Base-by-base conservation (phyloP, 1,140 invertebrate genomes). In the Eriocheir sinensis region DNA sequence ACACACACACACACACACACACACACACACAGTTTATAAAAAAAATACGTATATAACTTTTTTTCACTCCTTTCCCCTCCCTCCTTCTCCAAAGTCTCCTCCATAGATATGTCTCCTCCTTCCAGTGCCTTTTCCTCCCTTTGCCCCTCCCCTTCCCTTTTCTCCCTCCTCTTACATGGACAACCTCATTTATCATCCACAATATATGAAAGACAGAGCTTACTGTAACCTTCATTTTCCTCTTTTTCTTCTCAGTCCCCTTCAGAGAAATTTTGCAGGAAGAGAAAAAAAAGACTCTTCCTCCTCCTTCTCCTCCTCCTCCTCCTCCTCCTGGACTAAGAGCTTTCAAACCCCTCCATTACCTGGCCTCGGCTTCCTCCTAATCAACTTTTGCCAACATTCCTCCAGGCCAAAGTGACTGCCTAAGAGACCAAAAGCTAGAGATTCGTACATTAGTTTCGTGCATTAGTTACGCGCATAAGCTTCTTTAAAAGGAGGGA, bases 371-470 rank as follows among this genome's bases (percentile, higher is more conserved):
- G 60, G 60, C n/a, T 72, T 72, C 60, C 60, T 72, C 60, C 60
- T 72, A 72, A 72, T 72, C 60, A 72, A 72, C 60, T 72, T 72
- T 72, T 72, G 60, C 60, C 60, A 72, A 72, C 60, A 72, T n/a
- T 72, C 60, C 44, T 15, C 60, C n/a, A 21, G 60, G 21, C 60
- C 60, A 72, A 72, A 72, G 60, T 72, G 60, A 72, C 60, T 72
- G 60, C 60, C 27, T 72, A 72, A 72, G 60, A n/a, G 60, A 21
- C 60, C 60, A n/a, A n/a, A 72, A 72, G 60, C 4, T 72, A 72
- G 1, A 72, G 60, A n/a, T 72, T 72, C 60, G 60, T 72, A 72
- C 27, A 72, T 72, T n/a, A 72, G 60, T 72, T 21, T n/a, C 60
- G 60, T 72, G 60, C 60, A 72, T 72, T n/a, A n/a, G 60, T 72